Base-by-base conservation (phyloP, 2,888 invertebrate genomes). In the Branchipolynoe longqiensis region DNA sequence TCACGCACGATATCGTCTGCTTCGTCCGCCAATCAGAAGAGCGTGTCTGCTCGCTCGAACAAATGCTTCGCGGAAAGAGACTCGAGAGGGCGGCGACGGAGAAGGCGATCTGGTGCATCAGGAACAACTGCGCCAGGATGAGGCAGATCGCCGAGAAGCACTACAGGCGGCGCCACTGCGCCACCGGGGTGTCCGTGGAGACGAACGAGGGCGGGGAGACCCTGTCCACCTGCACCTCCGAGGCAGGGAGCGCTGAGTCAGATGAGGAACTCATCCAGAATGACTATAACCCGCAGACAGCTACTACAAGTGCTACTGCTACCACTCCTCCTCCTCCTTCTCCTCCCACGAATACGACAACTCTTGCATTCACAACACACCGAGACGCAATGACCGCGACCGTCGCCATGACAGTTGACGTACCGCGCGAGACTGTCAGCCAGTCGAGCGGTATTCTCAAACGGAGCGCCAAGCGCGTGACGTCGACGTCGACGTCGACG, bases 1-100 rank as follows among this genome's bases (percentile, higher is more conserved):
- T 92, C 0, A 84, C 91, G 25, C 92, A 92, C 8, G 90, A 89
- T 87, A 90, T 92, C 82, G 91, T 92, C 31, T 88, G 90, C n/a
- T 92, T 90, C 86, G 84, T 88, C 1, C 90, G 89, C 14, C 90
- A 91, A 59, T 85, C 90, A 22, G 88, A 90, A 62, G 87, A 88
- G 41, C 88, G 89, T 69, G 90, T 92, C 12, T 74, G 86, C 14
- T 89, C 88, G 0, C 62, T 90, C 3, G 87, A 90, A 84, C 73
- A 85, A n/a, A 81, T 88, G 12, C 83, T 90, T 0, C 62, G 85
- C 8, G 82, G 83, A 12, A 89, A 89, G 85, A 88, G 88, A 58
- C 85, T 86, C 8, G 48, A 31, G 22, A 28, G 84, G 40, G 18
- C 40, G 1, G 56, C 22, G 8, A 69, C 74, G 14, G 82, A 82